These are phyloP conservation scores for Cacatua alba DNA, from an alignment of 2,113 vertebrate species.

Conservation along the genomic window DNA sequence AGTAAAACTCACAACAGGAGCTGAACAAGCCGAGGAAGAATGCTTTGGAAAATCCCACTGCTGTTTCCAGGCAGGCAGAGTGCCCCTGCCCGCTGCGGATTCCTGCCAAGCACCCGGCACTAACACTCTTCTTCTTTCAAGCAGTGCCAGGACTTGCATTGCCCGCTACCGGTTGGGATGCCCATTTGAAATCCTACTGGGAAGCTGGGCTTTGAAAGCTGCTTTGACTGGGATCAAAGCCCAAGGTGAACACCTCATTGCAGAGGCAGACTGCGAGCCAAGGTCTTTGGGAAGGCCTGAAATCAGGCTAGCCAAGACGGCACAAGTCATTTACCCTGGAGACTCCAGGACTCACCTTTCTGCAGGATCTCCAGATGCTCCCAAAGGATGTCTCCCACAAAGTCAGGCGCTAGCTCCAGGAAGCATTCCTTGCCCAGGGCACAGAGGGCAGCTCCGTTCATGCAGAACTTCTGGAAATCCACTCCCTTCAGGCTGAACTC, in stretches of 20 bases:
- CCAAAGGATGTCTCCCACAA: slow-evolving; percentile 99
- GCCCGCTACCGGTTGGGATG: background rate
- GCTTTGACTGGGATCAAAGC: background rate
- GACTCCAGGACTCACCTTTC: slow-evolving; percentile 83
- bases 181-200: background rate
- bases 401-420: slow-evolving; percentile 95
- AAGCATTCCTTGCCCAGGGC: slow-evolving; percentile 97
- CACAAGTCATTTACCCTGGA: accelerated
- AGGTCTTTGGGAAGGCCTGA: background rate
- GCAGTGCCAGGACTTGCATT: background rate
- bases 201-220: background rate
- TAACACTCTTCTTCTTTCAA: slow-evolving; percentile 24
- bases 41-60: slow-evolving; percentile 40
- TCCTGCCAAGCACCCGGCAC: background rate
- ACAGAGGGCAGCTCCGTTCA: slow-evolving; percentile 91
- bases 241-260: background rate
- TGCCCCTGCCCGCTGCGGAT: background rate
- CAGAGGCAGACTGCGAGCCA: background rate
- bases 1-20: slow-evolving; percentile 27
- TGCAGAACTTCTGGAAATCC: slow-evolving; percentile 95
- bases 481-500: slow-evolving; percentile 98
- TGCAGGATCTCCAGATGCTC: slow-evolving; percentile 98
- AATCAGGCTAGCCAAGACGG: accelerated
- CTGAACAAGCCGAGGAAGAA: background rate
- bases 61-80: slow-evolving; percentile 20